phyloP scores from a whole-genome alignment of 2,888 invertebrate species.

The Rhagonycha fulva region DNA sequence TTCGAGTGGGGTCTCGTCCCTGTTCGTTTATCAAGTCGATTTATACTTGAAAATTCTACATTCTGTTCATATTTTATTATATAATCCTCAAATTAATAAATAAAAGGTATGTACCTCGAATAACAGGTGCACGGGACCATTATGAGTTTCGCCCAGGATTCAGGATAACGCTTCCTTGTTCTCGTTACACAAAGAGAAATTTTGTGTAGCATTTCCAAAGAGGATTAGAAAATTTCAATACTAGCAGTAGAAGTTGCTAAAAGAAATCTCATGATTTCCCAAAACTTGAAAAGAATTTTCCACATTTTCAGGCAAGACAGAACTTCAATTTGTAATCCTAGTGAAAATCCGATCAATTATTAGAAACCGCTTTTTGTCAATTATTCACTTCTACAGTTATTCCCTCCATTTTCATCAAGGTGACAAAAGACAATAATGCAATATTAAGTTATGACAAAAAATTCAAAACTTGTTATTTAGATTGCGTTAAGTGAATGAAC shows the following conservation, averaged over 20 bases:
- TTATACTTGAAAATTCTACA: background rate
- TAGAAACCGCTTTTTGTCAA: background rate
- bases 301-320: too few relatives aligned
- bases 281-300: background rate
- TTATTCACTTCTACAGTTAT: background rate
- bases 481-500: background rate
- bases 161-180: background rate
- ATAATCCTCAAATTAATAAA: background rate
- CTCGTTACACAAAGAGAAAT: background rate
- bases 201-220: background rate
- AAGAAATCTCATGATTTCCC: background rate
- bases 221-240: background rate
- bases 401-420: background rate
- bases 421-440: background rate
- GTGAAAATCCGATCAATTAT: too few relatives aligned
- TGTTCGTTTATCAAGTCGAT: conserved; percentile 11
- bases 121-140: background rate
- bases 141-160: background rate
- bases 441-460: background rate
- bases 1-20: conserved; percentile 18
- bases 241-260: background rate
- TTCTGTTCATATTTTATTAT: background rate
- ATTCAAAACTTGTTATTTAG: background rate
- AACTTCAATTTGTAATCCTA: too few relatives aligned
- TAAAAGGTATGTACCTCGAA: background rate